These are phyloP conservation scores for Kryptolebias marmoratus DNA, from an alignment of 2,113 vertebrate species.

Conservation along the genomic window DNA sequence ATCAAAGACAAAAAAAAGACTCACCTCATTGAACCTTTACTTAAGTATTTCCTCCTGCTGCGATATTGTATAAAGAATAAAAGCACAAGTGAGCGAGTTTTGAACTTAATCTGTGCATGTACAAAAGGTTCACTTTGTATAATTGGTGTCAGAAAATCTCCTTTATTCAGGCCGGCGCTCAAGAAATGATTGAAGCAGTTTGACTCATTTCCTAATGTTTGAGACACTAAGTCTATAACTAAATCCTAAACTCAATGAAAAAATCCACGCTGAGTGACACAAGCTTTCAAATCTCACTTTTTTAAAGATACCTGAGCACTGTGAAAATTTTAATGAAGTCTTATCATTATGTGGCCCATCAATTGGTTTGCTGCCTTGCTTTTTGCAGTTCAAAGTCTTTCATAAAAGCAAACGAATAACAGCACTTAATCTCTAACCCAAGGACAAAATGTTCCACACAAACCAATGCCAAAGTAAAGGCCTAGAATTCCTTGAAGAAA, in stretches of 20 bases:
- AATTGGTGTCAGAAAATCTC: not conserved
- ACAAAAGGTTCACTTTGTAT: conserved; percentile 4
- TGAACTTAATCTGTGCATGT: not conserved
- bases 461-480: not conserved
- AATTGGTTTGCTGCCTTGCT: conserved; percentile 6
- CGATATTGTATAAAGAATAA: not conserved
- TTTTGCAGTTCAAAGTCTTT: not conserved
- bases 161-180: not conserved
- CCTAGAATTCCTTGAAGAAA: no score
- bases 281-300: conserved; percentile 12
- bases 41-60: not conserved
- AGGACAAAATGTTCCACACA: not conserved
- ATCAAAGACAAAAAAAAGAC: not conserved
- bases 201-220: conserved; percentile 12
- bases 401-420: conserved; percentile 18
- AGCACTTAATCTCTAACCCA: not conserved
- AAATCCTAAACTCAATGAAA: not conserved
- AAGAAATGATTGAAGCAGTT: conserved; percentile 10
- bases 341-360: conserved; percentile 21
- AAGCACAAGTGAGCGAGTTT: not conserved
- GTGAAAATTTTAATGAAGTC: conserved; percentile 6
- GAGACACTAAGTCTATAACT: conserved; percentile 2
- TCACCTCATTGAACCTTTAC: not conserved
- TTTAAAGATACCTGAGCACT: not conserved
- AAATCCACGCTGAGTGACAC: not conserved